phyloP scores from a whole-genome alignment of 2,797 vertebrate species.

The Micromesistius poutassou region DNA sequence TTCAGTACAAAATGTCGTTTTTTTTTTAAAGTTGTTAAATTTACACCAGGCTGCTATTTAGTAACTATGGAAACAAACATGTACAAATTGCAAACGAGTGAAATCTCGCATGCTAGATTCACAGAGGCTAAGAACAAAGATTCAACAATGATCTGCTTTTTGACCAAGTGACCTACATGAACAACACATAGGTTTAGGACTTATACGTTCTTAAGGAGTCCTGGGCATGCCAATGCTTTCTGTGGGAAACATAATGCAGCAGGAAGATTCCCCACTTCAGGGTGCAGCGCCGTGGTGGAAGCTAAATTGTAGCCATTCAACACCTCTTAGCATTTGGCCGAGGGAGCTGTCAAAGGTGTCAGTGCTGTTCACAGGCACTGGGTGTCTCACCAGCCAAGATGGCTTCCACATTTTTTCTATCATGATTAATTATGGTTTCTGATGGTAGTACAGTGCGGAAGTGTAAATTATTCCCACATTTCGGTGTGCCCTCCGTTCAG shows the following conservation, averaged over 20 bases:
- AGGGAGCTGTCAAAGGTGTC: slow-evolving; percentile 78
- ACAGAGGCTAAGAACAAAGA: background rate
- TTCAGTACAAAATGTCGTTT: background rate
- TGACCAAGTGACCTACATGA: background rate
- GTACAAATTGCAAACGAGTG: background rate
- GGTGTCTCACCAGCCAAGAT: slow-evolving; percentile 79
- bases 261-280: slow-evolving; percentile 21
- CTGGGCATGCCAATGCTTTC: slow-evolving; percentile 27
- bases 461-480: slow-evolving; percentile 80
- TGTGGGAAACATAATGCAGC: slow-evolving; percentile 36
- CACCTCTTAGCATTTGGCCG: slow-evolving; percentile 78
- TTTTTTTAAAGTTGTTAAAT: background rate
- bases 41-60: background rate
- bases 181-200: background rate
- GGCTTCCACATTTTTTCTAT: slow-evolving; percentile 78
- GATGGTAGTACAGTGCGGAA: slow-evolving; percentile 77
- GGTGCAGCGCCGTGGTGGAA: slow-evolving; percentile 61
- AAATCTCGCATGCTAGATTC: background rate
- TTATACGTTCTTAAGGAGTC: background rate
- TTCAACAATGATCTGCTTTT: background rate
- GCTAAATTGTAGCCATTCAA: slow-evolving; percentile 72
- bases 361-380: slow-evolving; percentile 82
- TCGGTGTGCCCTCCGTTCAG: slow-evolving; percentile 75
- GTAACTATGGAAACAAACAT: background rate
- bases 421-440: slow-evolving; percentile 82